Conservation (phyloP, 92 coral and sea anemone genomes). For the Montipora capitata region DNA sequence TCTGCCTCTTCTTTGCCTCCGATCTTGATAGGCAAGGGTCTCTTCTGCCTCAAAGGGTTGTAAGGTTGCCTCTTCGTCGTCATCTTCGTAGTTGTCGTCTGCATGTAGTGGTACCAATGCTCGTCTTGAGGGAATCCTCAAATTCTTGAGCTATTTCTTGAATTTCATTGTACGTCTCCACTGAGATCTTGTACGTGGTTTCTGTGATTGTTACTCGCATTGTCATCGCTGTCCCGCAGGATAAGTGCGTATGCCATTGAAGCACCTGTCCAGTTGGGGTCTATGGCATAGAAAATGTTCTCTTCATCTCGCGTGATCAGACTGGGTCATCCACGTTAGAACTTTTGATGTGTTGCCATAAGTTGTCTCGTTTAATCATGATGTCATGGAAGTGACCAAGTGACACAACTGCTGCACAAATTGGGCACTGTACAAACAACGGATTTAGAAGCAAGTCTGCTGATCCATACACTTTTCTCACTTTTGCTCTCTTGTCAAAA, state of each 20-base stretch:
- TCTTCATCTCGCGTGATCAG: not conserved
- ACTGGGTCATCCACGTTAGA: slow-evolving; percentile 20
- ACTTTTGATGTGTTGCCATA: slow-evolving; percentile 33
- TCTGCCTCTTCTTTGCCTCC: slow-evolving; percentile 37
- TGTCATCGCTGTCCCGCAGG: slow-evolving; percentile 10
- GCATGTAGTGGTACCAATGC: slow-evolving; percentile 5
- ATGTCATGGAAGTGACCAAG: slow-evolving; percentile 47
- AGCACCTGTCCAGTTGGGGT: not conserved
- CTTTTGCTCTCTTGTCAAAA: slow-evolving; percentile 49
- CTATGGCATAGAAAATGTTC: not conserved
- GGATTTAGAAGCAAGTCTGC: slow-evolving; percentile 16
- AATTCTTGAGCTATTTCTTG: not conserved
- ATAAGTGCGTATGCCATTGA: not conserved
- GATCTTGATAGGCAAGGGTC: slow-evolving; percentile 18
- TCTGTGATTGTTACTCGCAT: slow-evolving; percentile 8
- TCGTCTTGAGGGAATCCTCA: slow-evolving; percentile 9
- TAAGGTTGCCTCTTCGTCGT: slow-evolving; percentile 27
- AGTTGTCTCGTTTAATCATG: slow-evolving; percentile 29
- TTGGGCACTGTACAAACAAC: slow-evolving; percentile 46
- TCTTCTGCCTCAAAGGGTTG: slow-evolving; percentile 24
- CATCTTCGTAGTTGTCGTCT: slow-evolving; percentile 15
- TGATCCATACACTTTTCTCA: not conserved
- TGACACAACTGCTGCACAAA: slow-evolving; percentile 56
- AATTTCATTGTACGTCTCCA: slow-evolving; percentile 6
- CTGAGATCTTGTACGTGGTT: slow-evolving; percentile 5